phyloP scores from a whole-genome alignment of 1,140 invertebrate genomes.

The Drosophila pruinosa region DNA sequence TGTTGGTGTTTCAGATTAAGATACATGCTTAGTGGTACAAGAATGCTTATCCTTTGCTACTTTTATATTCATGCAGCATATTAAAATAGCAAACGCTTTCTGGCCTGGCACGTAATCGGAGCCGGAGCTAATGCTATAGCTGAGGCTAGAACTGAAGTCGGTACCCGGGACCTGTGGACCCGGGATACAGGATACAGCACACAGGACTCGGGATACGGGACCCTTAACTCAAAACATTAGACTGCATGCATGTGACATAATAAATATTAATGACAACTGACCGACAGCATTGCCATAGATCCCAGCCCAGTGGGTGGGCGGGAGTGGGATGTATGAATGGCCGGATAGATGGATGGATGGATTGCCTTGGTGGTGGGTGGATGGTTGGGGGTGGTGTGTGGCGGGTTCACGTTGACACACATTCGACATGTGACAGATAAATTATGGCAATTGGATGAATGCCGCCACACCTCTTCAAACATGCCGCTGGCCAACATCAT shows the following conservation, averaged over 20 bases:
- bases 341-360: background rate
- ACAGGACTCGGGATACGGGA: background rate
- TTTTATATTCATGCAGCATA: slow-evolving; percentile 52
- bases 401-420: slow-evolving; percentile 66
- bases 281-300: slow-evolving; percentile 48
- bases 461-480: slow-evolving; percentile 53
- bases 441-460: slow-evolving; percentile 75
- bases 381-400: background rate
- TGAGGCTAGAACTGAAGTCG: slow-evolving; percentile 15
- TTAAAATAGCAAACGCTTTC: slow-evolving; percentile 51
- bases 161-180: slow-evolving; percentile 7
- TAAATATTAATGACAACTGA: slow-evolving; percentile 78
- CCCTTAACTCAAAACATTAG: slow-evolving; percentile 29
- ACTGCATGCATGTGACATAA: slow-evolving; percentile 72
- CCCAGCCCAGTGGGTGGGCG: slow-evolving; percentile 45
- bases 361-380: background rate
- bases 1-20: slow-evolving; percentile 18
- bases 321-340: slow-evolving; percentile 15
- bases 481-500: slow-evolving; percentile 26
- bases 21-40: background rate
- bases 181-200: background rate
- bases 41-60: slow-evolving; percentile 16
- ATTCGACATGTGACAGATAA: slow-evolving; percentile 81
- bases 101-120: slow-evolving; percentile 45
- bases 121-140: slow-evolving; percentile 2